Evolutionary conservation across 2,888 invertebrate species (phyloP).

Genomic region (Luperina testacea): DNA sequence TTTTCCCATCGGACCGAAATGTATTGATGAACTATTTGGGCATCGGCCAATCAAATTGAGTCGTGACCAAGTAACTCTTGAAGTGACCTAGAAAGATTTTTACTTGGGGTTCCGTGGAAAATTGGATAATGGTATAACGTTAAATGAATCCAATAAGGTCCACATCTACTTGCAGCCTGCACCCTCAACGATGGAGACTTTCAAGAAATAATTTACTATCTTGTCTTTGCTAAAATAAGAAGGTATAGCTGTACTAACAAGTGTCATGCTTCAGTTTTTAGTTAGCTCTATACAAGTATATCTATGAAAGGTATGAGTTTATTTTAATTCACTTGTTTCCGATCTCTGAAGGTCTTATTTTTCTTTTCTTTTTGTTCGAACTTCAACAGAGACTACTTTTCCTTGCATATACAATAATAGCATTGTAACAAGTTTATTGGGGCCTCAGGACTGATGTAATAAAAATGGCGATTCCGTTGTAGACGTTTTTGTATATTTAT

Average conservation of each 20-base stretch:
- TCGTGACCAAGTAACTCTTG: conserved; percentile 38
- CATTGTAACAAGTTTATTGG: conserved; percentile 55
- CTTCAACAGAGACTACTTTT: conserved; percentile 35
- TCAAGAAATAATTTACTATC: conserved; percentile 14
- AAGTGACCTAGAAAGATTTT: conserved; percentile 39
- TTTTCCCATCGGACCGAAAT: conserved; percentile 43
- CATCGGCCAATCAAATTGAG: conserved; percentile 60
- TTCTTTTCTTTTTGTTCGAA: conserved; percentile 28
- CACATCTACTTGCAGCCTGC: conserved; percentile 6
- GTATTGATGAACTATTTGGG: conserved; percentile 66
- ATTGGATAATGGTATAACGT: conserved; percentile 26
- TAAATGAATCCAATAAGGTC: conserved; percentile 14
- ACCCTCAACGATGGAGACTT: background rate
- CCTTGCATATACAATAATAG: conserved; percentile 46
- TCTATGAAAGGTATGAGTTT: background rate
- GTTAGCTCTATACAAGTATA: background rate
- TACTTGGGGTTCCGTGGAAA: conserved; percentile 7
- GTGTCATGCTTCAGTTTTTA: background rate
- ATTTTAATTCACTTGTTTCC: conserved; percentile 10
- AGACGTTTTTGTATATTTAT: conserved; percentile 47
- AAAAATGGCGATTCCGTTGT: conserved; percentile 45
- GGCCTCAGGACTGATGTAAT: conserved; percentile 39
- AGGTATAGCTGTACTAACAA: background rate
- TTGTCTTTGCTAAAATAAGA: background rate
- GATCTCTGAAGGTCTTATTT: conserved; percentile 8